Evolutionary conservation across 2,888 invertebrate genomes (phyloP).

Genomic region (Apamea epomidion): DNA sequence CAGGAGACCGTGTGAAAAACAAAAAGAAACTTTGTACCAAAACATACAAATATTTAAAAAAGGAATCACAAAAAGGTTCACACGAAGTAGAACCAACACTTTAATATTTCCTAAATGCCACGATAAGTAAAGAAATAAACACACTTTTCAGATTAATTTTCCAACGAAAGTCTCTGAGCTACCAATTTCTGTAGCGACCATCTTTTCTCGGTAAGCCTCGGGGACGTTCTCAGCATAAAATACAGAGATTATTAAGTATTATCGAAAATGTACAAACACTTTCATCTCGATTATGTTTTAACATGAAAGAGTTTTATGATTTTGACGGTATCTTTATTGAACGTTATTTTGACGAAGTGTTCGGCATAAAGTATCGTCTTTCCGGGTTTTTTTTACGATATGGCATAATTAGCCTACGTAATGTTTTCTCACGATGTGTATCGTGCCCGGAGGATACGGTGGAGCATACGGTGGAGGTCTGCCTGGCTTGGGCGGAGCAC

Average conservation of each 20-base stretch:
- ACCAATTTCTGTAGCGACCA: slow-evolving; percentile 42
- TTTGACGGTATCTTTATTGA: slow-evolving; percentile 9
- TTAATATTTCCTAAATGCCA: slow-evolving; percentile 21
- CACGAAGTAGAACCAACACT: not conserved
- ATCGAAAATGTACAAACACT: slow-evolving; percentile 56
- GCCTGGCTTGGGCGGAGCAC: too few relatives aligned
- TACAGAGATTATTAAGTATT: slow-evolving; percentile 57
- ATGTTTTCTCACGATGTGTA: too few relatives aligned
- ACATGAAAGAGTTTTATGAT: slow-evolving; percentile 33
- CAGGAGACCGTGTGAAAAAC: too few relatives aligned
- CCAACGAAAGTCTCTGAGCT: slow-evolving; percentile 13
- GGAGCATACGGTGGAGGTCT: too few relatives aligned
- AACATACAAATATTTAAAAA: not conserved
- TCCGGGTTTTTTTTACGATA: not conserved
- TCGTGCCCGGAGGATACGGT: too few relatives aligned
- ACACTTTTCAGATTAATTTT: slow-evolving; percentile 36
- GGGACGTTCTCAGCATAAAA: slow-evolving; percentile 58
- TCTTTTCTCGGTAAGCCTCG: slow-evolving; percentile 40
- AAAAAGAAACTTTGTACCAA: not conserved
- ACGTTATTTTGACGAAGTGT: not conserved
- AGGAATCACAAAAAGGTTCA: not conserved
- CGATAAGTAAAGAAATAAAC: slow-evolving; percentile 38
- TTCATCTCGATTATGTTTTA: slow-evolving; percentile 42
- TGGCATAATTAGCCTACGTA: too few relatives aligned
- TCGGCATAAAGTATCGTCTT: not conserved